Evolutionary conservation across 1,140 invertebrate species (phyloP).

Genomic region (Chrysoperla carnea): DNA sequence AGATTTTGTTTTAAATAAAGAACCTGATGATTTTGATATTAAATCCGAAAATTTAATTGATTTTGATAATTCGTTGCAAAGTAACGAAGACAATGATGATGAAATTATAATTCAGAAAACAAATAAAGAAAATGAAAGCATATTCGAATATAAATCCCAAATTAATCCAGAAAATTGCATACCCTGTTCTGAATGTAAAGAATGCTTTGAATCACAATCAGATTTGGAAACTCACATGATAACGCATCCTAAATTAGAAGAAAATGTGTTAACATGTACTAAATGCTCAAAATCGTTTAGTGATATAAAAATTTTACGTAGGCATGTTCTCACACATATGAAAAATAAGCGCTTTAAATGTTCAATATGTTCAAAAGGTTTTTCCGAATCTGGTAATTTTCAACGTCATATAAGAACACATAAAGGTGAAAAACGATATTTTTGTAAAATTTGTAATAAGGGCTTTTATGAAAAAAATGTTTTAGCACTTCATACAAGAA

Average conservation of each 20-base stretch:
- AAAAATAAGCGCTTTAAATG: constrained; percentile 16
- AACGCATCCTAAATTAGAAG: constrained; percentile 8
- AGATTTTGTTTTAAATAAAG: background rate
- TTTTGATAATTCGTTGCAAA: background rate
- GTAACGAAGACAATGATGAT: background rate
- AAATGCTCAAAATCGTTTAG: constrained; percentile 10
- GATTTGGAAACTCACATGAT: constrained; percentile 11
- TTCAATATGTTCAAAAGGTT: constrained; percentile 21
- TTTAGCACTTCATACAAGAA: constrained; percentile 11
- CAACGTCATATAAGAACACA: constrained; percentile 22
- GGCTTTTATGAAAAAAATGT: constrained; percentile 12
- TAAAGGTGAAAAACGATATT: constrained; percentile 19
- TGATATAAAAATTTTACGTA: constrained; percentile 9
- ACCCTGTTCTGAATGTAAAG: background rate
- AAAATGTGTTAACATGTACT: constrained; percentile 6
- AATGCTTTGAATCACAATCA: constrained; percentile 2
- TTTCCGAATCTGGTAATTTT: constrained; percentile 21
- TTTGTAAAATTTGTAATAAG: constrained; percentile 14
- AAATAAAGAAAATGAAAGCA: background rate
- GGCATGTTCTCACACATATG: constrained; percentile 12
- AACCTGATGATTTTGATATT: background rate
- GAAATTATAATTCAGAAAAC: background rate
- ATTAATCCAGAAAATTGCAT: constrained; percentile 1
- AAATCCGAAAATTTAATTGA: background rate
- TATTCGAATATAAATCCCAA: background rate